Evolutionary conservation across 2,888 invertebrate genomes (phyloP).

Genomic region (Acrocera orbiculus): DNA sequence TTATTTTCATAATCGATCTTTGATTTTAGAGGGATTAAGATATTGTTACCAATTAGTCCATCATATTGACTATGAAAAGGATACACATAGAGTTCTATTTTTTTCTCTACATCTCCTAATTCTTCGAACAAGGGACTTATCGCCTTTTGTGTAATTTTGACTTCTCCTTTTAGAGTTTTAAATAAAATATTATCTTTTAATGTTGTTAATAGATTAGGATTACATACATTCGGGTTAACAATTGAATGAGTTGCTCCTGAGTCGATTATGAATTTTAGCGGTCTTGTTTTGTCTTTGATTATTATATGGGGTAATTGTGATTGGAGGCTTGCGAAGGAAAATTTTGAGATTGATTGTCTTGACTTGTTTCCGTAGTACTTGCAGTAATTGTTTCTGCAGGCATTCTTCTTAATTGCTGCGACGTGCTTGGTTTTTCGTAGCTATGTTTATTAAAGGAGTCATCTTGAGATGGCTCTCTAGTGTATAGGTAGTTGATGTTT

Average conservation of each 20-base stretch:
- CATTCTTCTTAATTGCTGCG: too few relatives aligned
- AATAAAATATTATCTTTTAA: neutral
- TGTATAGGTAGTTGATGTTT: too few relatives aligned
- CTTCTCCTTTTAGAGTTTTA: conserved; percentile 1
- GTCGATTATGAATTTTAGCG: conserved; percentile 4
- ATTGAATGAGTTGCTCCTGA: conserved; percentile 4
- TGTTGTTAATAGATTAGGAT: neutral
- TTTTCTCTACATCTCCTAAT: neutral
- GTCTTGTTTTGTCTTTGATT: conserved; percentile 2
- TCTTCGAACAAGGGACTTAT: conserved; percentile 2
- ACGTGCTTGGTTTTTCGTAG: too few relatives aligned
- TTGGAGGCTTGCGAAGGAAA: conserved; percentile 6
- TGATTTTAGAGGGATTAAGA: neutral
- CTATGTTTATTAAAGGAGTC: neutral
- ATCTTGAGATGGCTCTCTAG: too few relatives aligned
- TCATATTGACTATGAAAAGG: conserved; percentile 4
- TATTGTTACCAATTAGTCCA: conserved; percentile 4
- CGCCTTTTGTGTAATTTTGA: conserved; percentile 1
- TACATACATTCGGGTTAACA: conserved; percentile 4
- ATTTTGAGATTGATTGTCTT: conserved; percentile 1
- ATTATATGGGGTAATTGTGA: conserved; percentile 2
- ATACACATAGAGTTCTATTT: conserved; percentile 1
- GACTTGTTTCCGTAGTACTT: neutral
- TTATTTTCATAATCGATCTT: conserved; percentile 2
- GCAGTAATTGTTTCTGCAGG: too few relatives aligned